These are phyloP conservation scores for Calliopum simillimum DNA, from an alignment of 2,888 invertebrate genomes.

Conservation along the genomic window DNA sequence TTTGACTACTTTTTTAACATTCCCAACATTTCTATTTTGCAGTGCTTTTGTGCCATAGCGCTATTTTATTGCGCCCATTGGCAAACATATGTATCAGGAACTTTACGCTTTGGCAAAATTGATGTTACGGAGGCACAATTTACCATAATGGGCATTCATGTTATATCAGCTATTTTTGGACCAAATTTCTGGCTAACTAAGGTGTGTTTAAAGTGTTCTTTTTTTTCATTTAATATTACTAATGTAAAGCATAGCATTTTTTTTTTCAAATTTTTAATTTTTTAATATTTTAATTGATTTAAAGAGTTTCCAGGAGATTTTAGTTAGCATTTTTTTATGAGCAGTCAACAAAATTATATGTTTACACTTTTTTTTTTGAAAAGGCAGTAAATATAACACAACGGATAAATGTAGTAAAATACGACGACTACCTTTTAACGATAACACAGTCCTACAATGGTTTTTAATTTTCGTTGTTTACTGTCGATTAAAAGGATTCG, in stretches of 20 bases:
- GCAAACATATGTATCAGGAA: constrained; percentile 99
- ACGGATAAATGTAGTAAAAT: too few species aligned
- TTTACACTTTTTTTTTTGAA: too few species aligned
- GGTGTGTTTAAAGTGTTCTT: constrained; percentile 68
- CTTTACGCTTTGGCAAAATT: constrained; percentile 87
- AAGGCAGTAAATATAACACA: too few species aligned
- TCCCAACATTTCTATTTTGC: constrained; percentile 60
- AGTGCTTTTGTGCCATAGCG: constrained; percentile 94
- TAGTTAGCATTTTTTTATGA: too few species aligned
- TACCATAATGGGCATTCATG: constrained; percentile 88
- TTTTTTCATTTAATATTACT: background rate
- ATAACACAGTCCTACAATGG: too few species aligned
- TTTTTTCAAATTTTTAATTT: constrained; percentile 39
- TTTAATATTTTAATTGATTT: constrained; percentile 37
- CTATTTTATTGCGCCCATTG: constrained; percentile 99
- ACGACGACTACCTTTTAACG: too few species aligned
- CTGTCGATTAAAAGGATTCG: too few species aligned
- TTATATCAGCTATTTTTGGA: constrained; percentile 89
- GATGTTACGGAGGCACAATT: constrained; percentile 99
- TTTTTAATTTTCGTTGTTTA: too few species aligned
- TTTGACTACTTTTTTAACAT: background rate
- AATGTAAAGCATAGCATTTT: background rate
- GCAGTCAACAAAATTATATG: too few species aligned
- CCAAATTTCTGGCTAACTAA: constrained; percentile 85
- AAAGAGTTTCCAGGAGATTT: constrained; percentile 56